Evolutionary conservation across 2,797 vertebrate species (phyloP), one percentile per base, ranked within the genome.

Genomic region (Micropoecilia bifurca): DNA sequence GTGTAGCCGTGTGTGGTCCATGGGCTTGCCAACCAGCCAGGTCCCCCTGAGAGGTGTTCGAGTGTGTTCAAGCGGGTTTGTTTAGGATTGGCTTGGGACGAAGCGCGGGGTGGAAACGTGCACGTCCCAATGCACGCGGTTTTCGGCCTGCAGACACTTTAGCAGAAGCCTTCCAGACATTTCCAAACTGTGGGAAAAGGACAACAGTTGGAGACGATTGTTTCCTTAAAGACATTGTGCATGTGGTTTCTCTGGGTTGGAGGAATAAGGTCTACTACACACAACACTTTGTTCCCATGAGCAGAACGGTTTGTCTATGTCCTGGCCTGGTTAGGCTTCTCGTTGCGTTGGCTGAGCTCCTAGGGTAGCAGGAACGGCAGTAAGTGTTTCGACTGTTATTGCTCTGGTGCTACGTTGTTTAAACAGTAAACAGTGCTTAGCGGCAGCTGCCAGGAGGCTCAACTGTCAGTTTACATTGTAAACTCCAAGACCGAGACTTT

Each of bases 21-120:
- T 93, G 91, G 92, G 90, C 91, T 93, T 90, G 36, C 93, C 91
- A 94, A 91, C 92, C 75, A 80, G 91, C 92, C 92, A 91, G 85
- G 89, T 91, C 90, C 94, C 92, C 91, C 81, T 88, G 93, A 94
- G 93, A 94, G 92, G 93, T 91, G 92, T 94, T 92, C 91, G 81
- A 93, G 91, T 83, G 93, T 91, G 92, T 94, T 92, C 91, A 80
- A 93, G 91, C 84, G 84, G 88, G 93, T 93, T 94, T 93, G 91
- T 93, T 93, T 93, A 90, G 92, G 89, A 89, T 84, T 89, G 90
- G 88, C 90, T 89, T 91, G 85, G 89, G 87, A 88, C 85, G 83
- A 80, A 81, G 85, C 39, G 71, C 39, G 79, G 59, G 79, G 77
- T 89, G 78, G 84, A 85, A 88, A 85, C 73, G 88, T 86, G 75